Evolutionary conservation across 2,797 vertebrate genomes (phyloP).

Genomic region (Buceros bicornis): DNA sequence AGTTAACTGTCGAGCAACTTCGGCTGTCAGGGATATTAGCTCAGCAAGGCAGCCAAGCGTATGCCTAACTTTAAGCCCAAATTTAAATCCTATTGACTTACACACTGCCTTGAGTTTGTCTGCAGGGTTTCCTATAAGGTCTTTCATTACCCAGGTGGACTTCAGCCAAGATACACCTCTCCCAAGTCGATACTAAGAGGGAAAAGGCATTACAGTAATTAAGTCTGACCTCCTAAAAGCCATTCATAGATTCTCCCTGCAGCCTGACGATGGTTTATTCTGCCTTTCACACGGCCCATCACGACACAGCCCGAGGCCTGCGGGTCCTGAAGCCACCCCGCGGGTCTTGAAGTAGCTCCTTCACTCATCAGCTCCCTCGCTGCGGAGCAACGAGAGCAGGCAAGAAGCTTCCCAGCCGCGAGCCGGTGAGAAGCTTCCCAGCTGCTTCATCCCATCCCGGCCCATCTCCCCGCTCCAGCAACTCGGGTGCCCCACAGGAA

Average conservation of each 20-base stretch:
- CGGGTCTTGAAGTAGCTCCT: rapidly evolving
- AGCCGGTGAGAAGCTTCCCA: no score
- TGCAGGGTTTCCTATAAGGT: neutral
- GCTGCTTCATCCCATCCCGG: neutral
- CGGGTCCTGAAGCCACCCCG: rapidly evolving
- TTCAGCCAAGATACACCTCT: neutral
- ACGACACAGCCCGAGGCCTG: neutral
- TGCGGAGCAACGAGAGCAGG: rapidly evolving
- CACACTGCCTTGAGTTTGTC: neutral
- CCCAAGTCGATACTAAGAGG: no score
- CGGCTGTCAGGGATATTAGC: neutral
- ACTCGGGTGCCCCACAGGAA: rapidly evolving
- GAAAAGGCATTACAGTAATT: neutral
- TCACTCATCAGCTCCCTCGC: neutral
- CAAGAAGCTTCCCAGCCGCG: no score
- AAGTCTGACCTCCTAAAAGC: neutral
- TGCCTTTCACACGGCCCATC: neutral
- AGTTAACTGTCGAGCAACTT: neutral
- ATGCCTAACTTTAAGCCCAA: neutral
- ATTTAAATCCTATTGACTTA: rapidly evolving
- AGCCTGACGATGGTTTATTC: rapidly evolving
- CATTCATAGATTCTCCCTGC: neutral
- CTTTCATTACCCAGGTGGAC: rapidly evolving
- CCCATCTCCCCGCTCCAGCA: neutral
- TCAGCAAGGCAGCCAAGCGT: neutral